Evolutionary conservation across 2,888 invertebrate species (phyloP), one percentile per base, ranked within the genome.

Genomic region (Drosophila parthenogenetica): DNA sequence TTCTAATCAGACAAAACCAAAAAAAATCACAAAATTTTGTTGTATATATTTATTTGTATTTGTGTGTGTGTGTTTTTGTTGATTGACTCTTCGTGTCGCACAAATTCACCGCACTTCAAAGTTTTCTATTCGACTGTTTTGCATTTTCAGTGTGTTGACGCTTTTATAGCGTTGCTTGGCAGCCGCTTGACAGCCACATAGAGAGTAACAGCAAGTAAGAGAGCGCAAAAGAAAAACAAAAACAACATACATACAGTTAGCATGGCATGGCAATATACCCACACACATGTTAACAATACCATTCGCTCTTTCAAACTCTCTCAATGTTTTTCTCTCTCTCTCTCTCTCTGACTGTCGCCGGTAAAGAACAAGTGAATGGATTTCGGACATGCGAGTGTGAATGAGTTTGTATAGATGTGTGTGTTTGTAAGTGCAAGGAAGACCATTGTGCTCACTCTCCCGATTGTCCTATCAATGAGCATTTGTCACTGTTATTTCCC

Each of bases 81-180:
- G 59, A 53, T 62, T 59, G 48, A 61, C 68, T 29, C 8, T 7
- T 67, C 69, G 60, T 68, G 25, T 58, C 68, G 65, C 68, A 86
- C 80, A 67, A 67, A 63, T 51, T 76, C 62, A 57, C 57, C 82
- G 79, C 81, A 77, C 65, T 71, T 73, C 71, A 70, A 76, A 73
- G 78, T 78, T 77, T 79, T 79, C 73, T 81, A 48, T 60, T 74
- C 66, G 69, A 79, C 69, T 84, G 73, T 81, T 84, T 86, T 79
- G 79, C 84, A 76, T 80, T 84, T 82, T 79, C 55, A 14, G 63
- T 49, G 59, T 62, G 69, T 62, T 54, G 63, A 65, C 50, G 80
- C 76, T 84, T 84, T 82, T 84, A 84, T 87, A 84, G 77, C 67
- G 57, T 50, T 66, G 48, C 48, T 32, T 37, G 46, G 60, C 58